These are phyloP conservation scores for Pristis pectinata DNA, from an alignment of 2,797 vertebrate species.

Conservation along the genomic window DNA sequence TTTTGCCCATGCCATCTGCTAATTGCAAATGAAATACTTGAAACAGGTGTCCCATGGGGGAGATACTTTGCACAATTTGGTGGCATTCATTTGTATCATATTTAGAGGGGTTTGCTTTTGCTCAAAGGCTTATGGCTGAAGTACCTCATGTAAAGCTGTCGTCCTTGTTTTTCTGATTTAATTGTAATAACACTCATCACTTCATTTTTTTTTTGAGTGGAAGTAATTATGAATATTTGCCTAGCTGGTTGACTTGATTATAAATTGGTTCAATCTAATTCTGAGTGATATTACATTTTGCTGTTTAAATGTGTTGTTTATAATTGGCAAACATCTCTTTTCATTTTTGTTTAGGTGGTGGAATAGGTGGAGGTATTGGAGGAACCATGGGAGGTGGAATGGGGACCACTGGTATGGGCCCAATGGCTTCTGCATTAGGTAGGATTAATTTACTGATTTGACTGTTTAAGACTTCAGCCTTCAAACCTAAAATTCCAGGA, in stretches of 20 bases:
- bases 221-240: not conserved
- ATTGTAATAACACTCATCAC: not conserved
- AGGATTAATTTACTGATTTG: constrained; percentile 53
- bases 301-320: not conserved
- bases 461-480: not conserved
- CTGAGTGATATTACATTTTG: not conserved
- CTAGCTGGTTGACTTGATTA: not conserved
- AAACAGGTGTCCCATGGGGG: not conserved
- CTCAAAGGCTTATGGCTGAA: not conserved
- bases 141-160: not conserved
- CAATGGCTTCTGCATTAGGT: constrained; percentile 88
- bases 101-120: not conserved
- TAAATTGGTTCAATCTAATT: not conserved
- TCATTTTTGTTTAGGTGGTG: constrained; percentile 63
- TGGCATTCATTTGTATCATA: not conserved
- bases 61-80: not conserved
- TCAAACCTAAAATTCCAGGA: not conserved
- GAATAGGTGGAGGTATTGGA: constrained; percentile 80
- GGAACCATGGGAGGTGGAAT: constrained; percentile 89
- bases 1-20: not conserved
- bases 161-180: not conserved
- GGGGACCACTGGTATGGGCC: constrained; percentile 81
- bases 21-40: not conserved
- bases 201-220: not conserved
- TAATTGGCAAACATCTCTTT: not conserved